Percentiles rank a stretch among this genome's conserved stretches.
These are phyloP conservation scores for Liasis olivaceus DNA, from an alignment of 2,797 vertebrate genomes.

Conservation along the genomic window DNA sequence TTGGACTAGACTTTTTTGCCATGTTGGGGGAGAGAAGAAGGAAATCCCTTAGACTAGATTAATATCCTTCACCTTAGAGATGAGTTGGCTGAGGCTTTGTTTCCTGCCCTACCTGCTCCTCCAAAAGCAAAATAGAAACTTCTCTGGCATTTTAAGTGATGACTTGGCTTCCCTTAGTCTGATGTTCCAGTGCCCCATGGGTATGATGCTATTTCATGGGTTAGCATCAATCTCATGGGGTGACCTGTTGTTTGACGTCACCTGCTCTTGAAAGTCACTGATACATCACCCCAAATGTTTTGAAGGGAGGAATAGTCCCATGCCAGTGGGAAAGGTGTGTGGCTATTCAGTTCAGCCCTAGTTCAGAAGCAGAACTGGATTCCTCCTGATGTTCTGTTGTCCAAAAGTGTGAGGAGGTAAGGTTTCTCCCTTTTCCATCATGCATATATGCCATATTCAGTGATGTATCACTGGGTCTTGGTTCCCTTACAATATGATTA, in stretches of 20 bases:
- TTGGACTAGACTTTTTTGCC: not conserved
- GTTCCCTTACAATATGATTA: not conserved
- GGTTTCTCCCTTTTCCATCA: not conserved
- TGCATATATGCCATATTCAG: not conserved
- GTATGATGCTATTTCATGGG: not conserved
- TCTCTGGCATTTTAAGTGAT: not conserved
- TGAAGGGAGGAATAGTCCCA: not conserved
- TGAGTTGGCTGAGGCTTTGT: not conserved
- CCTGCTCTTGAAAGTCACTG: not conserved
- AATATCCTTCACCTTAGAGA: not conserved
- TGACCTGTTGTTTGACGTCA: not conserved
- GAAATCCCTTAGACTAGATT: not conserved
- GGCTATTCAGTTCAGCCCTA: not conserved
- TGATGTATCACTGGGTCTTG: not conserved
- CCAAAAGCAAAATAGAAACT: not conserved
- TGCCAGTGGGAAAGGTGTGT: not conserved
- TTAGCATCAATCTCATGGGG: not conserved
- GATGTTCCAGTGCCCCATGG: not conserved
- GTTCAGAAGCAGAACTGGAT: not conserved
- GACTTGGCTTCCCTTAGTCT: not conserved
- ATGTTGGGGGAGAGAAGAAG: not conserved
- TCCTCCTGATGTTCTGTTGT: not conserved
- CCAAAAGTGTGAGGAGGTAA: not conserved
- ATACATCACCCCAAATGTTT: not conserved
- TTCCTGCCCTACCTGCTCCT: not conserved